Evolutionary conservation across 2,797 vertebrate genomes (phyloP), one percentile per base, ranked within the genome.

Genomic region (Hemitrygon akajei): DNA sequence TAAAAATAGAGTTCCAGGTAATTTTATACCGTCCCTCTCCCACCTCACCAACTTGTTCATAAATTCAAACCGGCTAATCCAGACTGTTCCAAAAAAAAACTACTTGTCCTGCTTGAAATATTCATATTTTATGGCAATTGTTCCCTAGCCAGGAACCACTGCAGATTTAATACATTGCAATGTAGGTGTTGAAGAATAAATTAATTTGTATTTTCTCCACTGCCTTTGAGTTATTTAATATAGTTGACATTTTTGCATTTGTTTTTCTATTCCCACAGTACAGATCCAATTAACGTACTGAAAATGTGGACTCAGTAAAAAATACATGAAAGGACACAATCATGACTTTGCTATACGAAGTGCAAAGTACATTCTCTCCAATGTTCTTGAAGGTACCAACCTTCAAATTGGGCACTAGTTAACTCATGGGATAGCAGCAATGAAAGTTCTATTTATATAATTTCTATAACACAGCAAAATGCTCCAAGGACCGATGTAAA

Each of bases 151-250:
- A 56, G 56, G 82, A n/a, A 14, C 27, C n/a, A 63, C 63, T 69
- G 86, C 34, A 63, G 86, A 89, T 37, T 34, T 69, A 7, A 66
- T 69, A 25, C 86, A 30, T 11, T 0, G 7, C 3, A 34, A 3
- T 69, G 63, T 25, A 69, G 60, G 30, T 89, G 34, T 89, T 89
- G 86, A 89, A 89, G 86, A 69, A 63, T 89, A 69, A 89, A 69
- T 89, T 89, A 89, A 89, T 89, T 89, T 89, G 60, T 22, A 69
- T 89, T 89, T 89, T 89, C 86, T 69, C n/a, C 66, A 37, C 86
- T 12, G n/a, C n/a, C n/a, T 37, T 89, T 89, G 60, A 66, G n/a
- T 66, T 89, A 63, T 37, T 89, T 89, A 69, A 89, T 40, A 89
- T 34, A 69, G 86, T 66, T 66, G 86, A 22, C 86, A 89, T 69